Evolutionary conservation across 2,797 vertebrate species (phyloP).

Genomic region (Lepilemur ruficaudatus): DNA sequence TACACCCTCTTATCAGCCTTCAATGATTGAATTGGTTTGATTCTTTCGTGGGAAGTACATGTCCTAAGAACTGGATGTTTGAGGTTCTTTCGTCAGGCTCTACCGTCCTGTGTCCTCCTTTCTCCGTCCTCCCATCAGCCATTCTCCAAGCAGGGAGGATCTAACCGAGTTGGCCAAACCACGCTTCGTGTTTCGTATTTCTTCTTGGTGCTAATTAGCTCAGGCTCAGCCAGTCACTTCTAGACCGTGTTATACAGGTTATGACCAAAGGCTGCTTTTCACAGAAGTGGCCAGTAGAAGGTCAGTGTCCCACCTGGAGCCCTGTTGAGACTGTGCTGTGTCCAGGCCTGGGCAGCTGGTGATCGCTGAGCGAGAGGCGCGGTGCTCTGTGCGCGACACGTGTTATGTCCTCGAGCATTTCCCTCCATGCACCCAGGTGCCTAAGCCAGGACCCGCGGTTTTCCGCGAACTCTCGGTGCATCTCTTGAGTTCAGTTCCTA

Average conservation of each 20-base stretch:
- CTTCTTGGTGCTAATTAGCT: neutral
- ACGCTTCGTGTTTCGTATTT: neutral
- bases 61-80: neutral
- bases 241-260: neutral
- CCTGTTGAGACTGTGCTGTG: neutral
- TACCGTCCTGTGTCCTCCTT: accelerated
- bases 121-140: neutral
- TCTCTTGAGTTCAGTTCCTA: neutral
- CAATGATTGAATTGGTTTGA: neutral
- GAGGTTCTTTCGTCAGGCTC: neutral
- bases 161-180: neutral
- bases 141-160: neutral
- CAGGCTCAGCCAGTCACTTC: neutral
- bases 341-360: neutral
- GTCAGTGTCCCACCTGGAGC: neutral
- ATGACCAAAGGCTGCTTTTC: neutral
- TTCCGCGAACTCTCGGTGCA: neutral
- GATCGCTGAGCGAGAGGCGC: neutral
- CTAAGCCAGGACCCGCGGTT: neutral
- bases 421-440: neutral
- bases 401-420: neutral
- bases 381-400: neutral
- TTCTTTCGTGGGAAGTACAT: neutral
- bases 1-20: neutral
- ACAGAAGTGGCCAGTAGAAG: neutral